Percentiles rank a stretch among this genome's conserved stretches.
phyloP scores from a whole-genome alignment of 1,140 invertebrate species.

The Drosophila repletoides region DNA sequence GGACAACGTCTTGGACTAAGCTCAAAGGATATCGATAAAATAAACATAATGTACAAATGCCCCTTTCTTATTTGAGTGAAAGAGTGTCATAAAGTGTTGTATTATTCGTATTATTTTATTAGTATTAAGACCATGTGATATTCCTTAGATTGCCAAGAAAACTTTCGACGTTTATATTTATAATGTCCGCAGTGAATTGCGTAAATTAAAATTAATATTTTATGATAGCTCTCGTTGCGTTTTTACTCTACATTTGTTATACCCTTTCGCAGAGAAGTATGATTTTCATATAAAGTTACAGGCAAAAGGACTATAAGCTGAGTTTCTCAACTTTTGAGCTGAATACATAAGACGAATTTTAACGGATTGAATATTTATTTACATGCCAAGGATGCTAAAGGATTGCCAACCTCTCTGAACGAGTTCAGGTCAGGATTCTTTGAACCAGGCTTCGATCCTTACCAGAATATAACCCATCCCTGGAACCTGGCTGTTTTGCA shows the following conservation, averaged over 20 bases:
- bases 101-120: constrained; percentile 1
- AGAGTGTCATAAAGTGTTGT: background rate
- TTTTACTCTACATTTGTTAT: too few species aligned
- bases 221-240: background rate
- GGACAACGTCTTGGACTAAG: constrained; percentile 87
- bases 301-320: too few species aligned
- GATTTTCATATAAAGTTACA: background rate
- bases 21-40: constrained; percentile 84
- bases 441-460: too few species aligned
- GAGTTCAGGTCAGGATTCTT: too few species aligned
- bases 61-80: constrained; percentile 49
- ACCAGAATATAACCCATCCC: too few species aligned
- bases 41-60: constrained; percentile 79
- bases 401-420: too few species aligned
- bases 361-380: too few species aligned
- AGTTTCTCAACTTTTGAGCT: too few species aligned
- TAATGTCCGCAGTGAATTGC: constrained; percentile 19
- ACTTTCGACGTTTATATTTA: constrained; percentile 16
- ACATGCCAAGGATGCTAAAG: too few species aligned
- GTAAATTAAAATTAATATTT: constrained; percentile 30
- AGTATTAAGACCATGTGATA: constrained; percentile 39
- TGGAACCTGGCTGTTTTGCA: too few species aligned
- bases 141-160: constrained; percentile 7
- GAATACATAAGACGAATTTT: too few species aligned
- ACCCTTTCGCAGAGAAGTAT: too few species aligned